Conservation (phyloP, 64 coral and sea anemone genomes). For the Montipora efflorescens region DNA sequence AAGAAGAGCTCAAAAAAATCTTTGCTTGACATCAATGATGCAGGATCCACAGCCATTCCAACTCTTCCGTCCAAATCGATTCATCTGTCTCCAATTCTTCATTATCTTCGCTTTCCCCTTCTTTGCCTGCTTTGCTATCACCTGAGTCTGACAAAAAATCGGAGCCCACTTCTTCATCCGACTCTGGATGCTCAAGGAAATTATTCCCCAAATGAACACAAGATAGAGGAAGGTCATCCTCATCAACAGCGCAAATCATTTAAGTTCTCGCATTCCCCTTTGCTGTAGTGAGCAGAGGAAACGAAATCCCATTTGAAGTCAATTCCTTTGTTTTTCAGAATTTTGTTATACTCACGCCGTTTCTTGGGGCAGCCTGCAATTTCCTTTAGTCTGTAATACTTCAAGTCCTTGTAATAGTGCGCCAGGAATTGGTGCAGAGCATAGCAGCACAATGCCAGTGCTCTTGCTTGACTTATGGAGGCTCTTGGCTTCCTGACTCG, state of each 20-base stretch:
- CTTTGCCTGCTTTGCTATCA: too few species aligned
- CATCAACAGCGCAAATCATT: not conserved
- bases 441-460: conserved; percentile 78
- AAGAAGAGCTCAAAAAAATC: too few species aligned
- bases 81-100: too few species aligned
- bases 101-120: too few species aligned
- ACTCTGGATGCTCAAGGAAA: too few species aligned
- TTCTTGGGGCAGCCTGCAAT: conserved; percentile 64
- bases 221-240: too few species aligned
- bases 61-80: too few species aligned
- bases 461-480: conserved; percentile 50
- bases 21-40: too few species aligned
- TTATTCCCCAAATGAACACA: too few species aligned
- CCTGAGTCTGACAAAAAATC: too few species aligned
- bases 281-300: conserved; percentile 62
- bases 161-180: too few species aligned
- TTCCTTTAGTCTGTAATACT: conserved; percentile 77
- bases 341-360: conserved; percentile 62
- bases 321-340: conserved; percentile 68
- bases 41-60: too few species aligned
- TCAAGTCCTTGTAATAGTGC: conserved; percentile 72
- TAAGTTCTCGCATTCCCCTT: conserved; percentile 61
- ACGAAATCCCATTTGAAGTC: conserved; percentile 61
- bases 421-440: conserved; percentile 70
- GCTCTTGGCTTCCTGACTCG: conserved; percentile 24